Conservation (phyloP, 2,113 vertebrate species). For the Zosterops pallidus region DNA sequence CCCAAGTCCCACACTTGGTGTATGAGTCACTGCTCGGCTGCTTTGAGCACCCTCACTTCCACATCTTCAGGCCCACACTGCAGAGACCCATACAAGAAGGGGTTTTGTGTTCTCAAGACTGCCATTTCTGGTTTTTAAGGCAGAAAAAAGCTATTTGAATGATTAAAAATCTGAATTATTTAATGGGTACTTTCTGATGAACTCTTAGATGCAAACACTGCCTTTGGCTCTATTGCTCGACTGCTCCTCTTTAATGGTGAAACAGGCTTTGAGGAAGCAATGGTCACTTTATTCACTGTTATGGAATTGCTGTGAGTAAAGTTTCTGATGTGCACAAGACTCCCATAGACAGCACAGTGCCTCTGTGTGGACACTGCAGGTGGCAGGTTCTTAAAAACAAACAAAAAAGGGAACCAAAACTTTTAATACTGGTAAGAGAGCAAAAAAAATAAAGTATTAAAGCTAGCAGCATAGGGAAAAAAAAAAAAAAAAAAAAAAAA, state of each 20-base stretch:
- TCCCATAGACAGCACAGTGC: background rate
- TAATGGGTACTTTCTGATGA: background rate
- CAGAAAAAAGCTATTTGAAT: background rate
- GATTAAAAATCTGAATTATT: background rate
- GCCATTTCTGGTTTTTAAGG: background rate
- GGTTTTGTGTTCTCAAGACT: background rate
- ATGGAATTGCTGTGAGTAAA: background rate
- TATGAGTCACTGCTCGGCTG: background rate
- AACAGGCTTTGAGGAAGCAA: background rate
- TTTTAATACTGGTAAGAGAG: background rate
- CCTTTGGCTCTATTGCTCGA: background rate
- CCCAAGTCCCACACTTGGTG: rapidly evolving
- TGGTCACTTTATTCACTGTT: background rate
- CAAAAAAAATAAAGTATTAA: background rate
- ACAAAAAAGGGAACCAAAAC: background rate
- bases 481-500: too few species aligned
- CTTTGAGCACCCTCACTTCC: background rate
- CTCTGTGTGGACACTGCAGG: background rate
- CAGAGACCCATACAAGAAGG: background rate
- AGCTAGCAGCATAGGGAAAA: background rate
- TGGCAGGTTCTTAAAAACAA: background rate
- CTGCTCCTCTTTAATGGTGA: background rate
- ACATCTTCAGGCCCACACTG: background rate
- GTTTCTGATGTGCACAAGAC: background rate
- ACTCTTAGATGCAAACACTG: background rate